Evolutionary conservation across 2,113 vertebrate species (phyloP).

Genomic region (Catharus bicknelli): DNA sequence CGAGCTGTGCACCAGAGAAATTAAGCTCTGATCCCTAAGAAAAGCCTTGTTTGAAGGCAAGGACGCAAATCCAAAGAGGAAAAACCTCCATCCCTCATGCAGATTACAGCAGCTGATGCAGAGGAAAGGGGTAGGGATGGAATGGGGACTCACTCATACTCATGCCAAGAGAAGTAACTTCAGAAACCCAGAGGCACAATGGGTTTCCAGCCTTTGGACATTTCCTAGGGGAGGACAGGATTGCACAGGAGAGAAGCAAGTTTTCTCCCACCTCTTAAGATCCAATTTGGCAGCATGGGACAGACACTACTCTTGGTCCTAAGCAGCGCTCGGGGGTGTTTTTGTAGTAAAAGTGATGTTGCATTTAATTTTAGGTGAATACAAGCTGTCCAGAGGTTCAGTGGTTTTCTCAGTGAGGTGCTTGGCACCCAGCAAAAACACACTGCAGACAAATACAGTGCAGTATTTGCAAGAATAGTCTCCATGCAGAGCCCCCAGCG

Average conservation of each 20-base stretch:
- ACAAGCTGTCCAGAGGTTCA: neutral
- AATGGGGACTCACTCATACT: neutral
- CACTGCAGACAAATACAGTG: fast-evolving
- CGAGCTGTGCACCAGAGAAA: fast-evolving
- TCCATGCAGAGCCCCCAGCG: neutral
- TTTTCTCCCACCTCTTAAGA: neutral
- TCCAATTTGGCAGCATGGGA: neutral
- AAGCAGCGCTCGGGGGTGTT: neutral
- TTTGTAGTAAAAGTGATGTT: neutral
- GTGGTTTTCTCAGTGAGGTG: neutral
- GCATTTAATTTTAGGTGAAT: neutral
- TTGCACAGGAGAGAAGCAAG: neutral
- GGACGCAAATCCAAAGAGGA: neutral
- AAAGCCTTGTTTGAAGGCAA: neutral
- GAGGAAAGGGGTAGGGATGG: neutral
- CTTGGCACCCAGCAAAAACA: neutral
- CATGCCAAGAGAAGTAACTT: neutral
- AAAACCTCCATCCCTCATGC: neutral
- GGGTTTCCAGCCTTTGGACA: neutral
- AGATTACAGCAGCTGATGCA: neutral
- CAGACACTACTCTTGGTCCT: neutral
- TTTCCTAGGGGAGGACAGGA: neutral
- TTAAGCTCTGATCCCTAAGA: neutral
- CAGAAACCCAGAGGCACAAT: neutral
- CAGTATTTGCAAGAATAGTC: neutral